Base-by-base conservation (phyloP, 2,113 vertebrate species). In the Leptocoma aspasia region DNA sequence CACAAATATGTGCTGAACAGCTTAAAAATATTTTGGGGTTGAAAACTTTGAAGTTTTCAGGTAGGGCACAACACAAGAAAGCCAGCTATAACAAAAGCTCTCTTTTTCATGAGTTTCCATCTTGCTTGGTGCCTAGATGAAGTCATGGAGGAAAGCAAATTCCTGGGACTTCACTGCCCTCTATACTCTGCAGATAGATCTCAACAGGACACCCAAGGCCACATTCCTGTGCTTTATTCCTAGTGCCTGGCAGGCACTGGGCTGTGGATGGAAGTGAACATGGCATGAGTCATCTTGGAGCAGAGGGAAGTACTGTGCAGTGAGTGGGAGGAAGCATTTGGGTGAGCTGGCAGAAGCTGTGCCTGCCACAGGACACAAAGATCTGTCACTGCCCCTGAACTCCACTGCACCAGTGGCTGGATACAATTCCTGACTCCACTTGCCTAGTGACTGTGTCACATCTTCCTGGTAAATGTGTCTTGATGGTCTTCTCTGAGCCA, bases 261-360 rank as follows among this genome's bases (percentile, higher is more conserved):
- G 56, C 79, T 79, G 72, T 75, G 69, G 88, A 89, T 92, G 61
- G 77, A 89, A 84, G 80, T 69, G 93, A 95, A 42, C 50, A 57
- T 0, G 30, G 23, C 45, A 26, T 95, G 96, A 96, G 76, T 96
- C 93, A 96, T 41, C 57, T 53, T 57, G 75, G 69, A 75, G 86
- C 61, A 90, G 85, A 89, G 90, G 44, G 49, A 86, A 93, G 57
- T 18, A 26, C 77, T 79, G 72, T 30, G 69, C 27, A 92, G 83
- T 82, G 88, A 89, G 92, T 96, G 86, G 95, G 95, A 93, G 86
- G 93, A 91, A 95, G 49, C 92, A 68, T 82, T 89, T 64, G 94
- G 92, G 86, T 96, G 90, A 95, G 90, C 93, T 95, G 96, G 90
- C 88, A 96, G 88, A 64, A 78, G 68, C 79, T 88, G 68, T 81